phyloP scores from a whole-genome alignment of 2,113 vertebrate genomes.

The Kryptolebias marmoratus region DNA sequence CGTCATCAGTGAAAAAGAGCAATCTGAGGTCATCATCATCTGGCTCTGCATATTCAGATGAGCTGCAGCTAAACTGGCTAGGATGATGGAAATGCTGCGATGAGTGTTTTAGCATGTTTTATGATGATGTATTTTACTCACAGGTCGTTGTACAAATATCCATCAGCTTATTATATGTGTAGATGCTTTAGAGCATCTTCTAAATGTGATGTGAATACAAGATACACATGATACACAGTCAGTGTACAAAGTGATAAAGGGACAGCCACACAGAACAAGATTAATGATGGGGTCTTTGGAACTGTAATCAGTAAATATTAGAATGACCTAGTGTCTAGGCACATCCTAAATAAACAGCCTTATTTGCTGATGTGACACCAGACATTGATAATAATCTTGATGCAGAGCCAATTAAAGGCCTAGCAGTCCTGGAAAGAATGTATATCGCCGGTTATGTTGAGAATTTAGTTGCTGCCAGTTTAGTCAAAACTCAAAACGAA shows the following conservation, averaged over 20 bases:
- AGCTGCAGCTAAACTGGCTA: constrained; percentile 49
- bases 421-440: too few species aligned
- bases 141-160: constrained; percentile 21
- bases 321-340: neutral
- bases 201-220: constrained; percentile 2
- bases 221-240: constrained; percentile 5
- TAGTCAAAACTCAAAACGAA: too few species aligned
- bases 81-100: constrained; percentile 50
- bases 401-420: neutral
- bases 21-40: constrained; percentile 70
- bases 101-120: constrained; percentile 39
- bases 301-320: constrained; percentile 14
- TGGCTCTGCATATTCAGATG: constrained; percentile 70
- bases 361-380: constrained; percentile 2
- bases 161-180: constrained; percentile 13
- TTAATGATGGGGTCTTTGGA: constrained; percentile 8
- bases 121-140: constrained; percentile 30
- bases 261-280: constrained; percentile 10
- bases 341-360: constrained; percentile 14
- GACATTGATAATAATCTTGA: constrained; percentile 7
- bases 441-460: too few species aligned
- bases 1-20: constrained; percentile 61
- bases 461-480: neutral
- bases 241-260: constrained; percentile 23
- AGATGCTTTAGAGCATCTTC: constrained; percentile 29